phyloP scores from a whole-genome alignment of 2,113 vertebrate species.

The Nothocercus nigrocapillus region DNA sequence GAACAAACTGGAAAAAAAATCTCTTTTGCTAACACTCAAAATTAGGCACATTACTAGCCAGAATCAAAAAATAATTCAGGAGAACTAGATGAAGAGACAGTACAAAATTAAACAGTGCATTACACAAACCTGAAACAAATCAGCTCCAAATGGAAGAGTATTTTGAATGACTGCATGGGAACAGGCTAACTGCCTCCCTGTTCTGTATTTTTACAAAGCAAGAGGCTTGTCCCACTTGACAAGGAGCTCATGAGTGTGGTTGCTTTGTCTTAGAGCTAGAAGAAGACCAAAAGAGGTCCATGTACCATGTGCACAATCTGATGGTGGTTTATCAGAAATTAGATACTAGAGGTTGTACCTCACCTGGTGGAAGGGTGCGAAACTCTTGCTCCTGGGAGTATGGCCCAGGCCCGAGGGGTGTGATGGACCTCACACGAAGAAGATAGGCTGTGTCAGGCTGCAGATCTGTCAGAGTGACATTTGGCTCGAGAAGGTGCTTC shows the following conservation, averaged over 20 bases:
- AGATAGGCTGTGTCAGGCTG: conserved; percentile 80
- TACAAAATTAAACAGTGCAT: not conserved
- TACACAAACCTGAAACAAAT: not conserved
- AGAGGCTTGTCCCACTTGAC: not conserved
- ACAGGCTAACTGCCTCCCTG: not conserved
- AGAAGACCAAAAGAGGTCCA: not conserved
- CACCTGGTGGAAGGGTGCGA: conserved; percentile 78
- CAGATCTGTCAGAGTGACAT: conserved; percentile 77
- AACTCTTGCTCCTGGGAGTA: conserved; percentile 80
- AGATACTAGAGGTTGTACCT: not conserved
- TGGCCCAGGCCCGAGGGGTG: conserved; percentile 75
- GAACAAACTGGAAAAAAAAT: too few relatives aligned
- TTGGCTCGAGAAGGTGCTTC: conserved; percentile 73
- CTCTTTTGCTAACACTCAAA: not conserved
- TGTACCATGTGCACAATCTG: not conserved
- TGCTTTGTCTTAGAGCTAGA: not conserved
- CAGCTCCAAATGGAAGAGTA: not conserved
- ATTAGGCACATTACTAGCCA: not conserved
- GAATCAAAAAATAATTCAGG: not conserved
- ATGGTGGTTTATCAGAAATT: not conserved
- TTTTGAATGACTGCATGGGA: not conserved
- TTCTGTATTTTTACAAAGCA: not conserved
- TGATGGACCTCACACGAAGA: conserved; percentile 77
- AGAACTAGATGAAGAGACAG: not conserved
- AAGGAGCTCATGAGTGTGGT: not conserved